phyloP scores from a whole-genome alignment of 1,140 invertebrate genomes.

The Papilio polytes region DNA sequence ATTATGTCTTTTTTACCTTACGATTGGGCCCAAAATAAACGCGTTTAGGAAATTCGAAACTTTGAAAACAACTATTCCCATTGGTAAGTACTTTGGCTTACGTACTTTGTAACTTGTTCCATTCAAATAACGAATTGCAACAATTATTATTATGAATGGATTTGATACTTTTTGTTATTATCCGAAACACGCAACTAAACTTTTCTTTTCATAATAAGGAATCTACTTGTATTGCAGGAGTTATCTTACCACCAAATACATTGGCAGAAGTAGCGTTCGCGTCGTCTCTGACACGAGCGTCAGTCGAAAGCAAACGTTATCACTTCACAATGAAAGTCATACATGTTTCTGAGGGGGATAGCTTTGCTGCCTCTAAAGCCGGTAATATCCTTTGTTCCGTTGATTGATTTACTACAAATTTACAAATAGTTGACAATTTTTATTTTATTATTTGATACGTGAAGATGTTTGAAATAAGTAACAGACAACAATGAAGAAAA shows the following conservation, averaged over 20 bases:
- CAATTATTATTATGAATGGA: no score
- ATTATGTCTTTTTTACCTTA: conserved; percentile 46
- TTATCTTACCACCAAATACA: conserved; percentile 70
- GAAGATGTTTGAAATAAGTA: no score
- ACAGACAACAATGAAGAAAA: no score
- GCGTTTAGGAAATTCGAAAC: conserved; percentile 64
- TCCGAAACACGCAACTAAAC: no score
- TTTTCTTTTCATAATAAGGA: no score
- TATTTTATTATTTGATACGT: background rate
- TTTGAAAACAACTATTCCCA: conserved; percentile 61
- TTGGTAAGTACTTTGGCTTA: conserved; percentile 55
- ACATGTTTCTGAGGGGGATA: conserved; percentile 66
- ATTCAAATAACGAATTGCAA: no score
- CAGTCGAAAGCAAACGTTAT: conserved; percentile 71
- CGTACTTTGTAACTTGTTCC: no score
- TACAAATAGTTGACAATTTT: background rate
- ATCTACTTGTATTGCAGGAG: conserved; percentile 53
- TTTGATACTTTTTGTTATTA: no score
- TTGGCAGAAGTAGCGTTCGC: conserved; percentile 73
- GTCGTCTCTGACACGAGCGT: conserved; percentile 66
- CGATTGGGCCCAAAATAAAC: conserved; percentile 47
- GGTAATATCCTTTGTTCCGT: conserved; percentile 50
- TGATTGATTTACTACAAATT: background rate
- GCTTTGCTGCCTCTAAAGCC: conserved; percentile 74
- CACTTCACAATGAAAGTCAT: conserved; percentile 63